phyloP scores from a whole-genome alignment of 2,888 invertebrate genomes.

The Xylocampa areola region DNA sequence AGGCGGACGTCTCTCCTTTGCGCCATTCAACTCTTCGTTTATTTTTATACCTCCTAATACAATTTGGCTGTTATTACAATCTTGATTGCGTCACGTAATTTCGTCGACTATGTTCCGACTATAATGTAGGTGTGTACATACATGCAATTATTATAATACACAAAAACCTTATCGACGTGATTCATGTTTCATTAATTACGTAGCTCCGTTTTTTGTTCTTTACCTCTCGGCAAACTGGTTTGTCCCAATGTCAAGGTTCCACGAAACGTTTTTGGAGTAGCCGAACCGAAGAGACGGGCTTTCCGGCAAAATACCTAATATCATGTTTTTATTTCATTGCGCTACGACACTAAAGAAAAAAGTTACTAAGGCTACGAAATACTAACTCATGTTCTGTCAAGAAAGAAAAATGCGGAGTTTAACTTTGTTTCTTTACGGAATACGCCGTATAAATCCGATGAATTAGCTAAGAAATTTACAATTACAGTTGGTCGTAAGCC shows the following conservation, averaged over 20 bases:
- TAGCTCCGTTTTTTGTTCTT: slow-evolving; percentile 64
- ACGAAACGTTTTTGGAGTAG: slow-evolving; percentile 46
- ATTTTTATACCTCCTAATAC: slow-evolving; percentile 14
- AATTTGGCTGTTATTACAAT: slow-evolving; percentile 21
- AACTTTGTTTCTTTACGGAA: not conserved
- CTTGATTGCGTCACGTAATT: slow-evolving; percentile 40
- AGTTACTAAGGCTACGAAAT: no score
- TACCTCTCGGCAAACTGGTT: slow-evolving; percentile 63
- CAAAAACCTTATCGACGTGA: slow-evolving; percentile 55
- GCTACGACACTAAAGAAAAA: not conserved
- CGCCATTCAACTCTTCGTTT: slow-evolving; percentile 2
- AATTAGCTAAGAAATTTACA: slow-evolving; percentile 27
- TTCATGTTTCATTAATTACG: slow-evolving; percentile 65
- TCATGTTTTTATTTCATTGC: not conserved
- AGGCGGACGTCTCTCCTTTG: slow-evolving; percentile 4
- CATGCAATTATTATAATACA: slow-evolving; percentile 30
- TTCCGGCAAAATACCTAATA: slow-evolving; percentile 17
- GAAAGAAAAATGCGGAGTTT: not conserved
- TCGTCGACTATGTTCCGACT: slow-evolving; percentile 15
- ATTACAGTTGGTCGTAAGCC: slow-evolving; percentile 39
- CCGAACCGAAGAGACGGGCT: slow-evolving; percentile 23
- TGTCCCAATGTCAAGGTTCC: slow-evolving; percentile 74
- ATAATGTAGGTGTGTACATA: slow-evolving; percentile 18
- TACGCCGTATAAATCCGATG: slow-evolving; percentile 16
- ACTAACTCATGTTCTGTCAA: no score